Evolutionary conservation across 2,797 vertebrate genomes (phyloP), one percentile per base, ranked within the genome.

Genomic region (Peromyscus eremicus): DNA sequence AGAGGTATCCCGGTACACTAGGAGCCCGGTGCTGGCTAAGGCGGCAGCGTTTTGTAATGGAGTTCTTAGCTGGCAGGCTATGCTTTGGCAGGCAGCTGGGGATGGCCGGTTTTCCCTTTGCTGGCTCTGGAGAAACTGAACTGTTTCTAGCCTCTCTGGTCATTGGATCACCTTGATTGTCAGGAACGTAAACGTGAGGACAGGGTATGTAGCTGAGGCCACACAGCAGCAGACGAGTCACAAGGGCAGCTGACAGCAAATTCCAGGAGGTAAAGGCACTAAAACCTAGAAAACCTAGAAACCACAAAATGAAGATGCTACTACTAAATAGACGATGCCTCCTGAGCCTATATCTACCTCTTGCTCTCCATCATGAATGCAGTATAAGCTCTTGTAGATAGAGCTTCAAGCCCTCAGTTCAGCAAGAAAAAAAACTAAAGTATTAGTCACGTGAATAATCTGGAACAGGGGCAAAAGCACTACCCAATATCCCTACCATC

Each of bases 101-200:
- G n/a, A 94, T 0, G 77, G 34, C 17, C 73, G n/a, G 6, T 92
- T 73, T 87, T 80, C 70, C 91, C 40, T 52, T 75, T 55, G 57
- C 19, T 75, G 57, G 71, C 82, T 92, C 34, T 29, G 32, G 68
- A 87, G 79, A 91, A 76, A 76, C 49, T 5, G 62, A 92, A 77
- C 79, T 71, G 55, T 89, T 92, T 83, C 29, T 12, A 70, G 60
- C 25, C 73, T 92, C 64, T 43, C n/a, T 80, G n/a, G 87, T 85
- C 76, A 57, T 81, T 62, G 66, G 29, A 19, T 40, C 34, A 34
- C 85, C 29, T 7, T 46, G 55, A 49, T 32, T 55, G 29, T 86
- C 19, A 57, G 34, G 43, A 60, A 16, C 11, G 23, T 79, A 6
- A 55, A 55, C 52, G 43, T 43, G 37, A 80, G n/a, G 46, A 57